phyloP scores from a whole-genome alignment of 23 tunicate species.

The Ascidia mentula region DNA sequence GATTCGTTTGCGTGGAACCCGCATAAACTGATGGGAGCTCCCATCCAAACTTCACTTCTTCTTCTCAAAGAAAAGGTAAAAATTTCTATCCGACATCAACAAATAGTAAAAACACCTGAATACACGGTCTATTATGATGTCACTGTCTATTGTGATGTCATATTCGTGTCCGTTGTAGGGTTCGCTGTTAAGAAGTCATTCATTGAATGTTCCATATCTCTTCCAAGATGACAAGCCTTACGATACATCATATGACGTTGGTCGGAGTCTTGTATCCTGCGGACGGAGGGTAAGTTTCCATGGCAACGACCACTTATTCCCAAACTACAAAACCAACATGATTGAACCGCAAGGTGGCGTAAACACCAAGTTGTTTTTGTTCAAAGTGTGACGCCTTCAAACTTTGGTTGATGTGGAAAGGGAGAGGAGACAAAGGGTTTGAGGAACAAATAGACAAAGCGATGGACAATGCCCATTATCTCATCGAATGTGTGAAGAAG shows the following conservation, averaged over 20 bases:
- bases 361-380: neutral
- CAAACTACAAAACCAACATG: neutral
- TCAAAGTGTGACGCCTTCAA: conserved; percentile 65
- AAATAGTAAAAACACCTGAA: neutral
- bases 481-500: conserved; percentile 38
- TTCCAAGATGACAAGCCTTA: conserved; percentile 96
- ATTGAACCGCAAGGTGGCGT: neutral
- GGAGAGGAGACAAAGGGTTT: conserved; percentile 66
- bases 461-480: conserved; percentile 56
- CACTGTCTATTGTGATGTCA: neutral
- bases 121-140: neutral
- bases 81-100: neutral
- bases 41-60: conserved; percentile 73
- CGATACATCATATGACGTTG: conserved; percentile 76
- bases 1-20: conserved; percentile 97
- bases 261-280: conserved; percentile 65
- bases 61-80: conserved; percentile 68
- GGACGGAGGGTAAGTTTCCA: conserved; percentile 43
- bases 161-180: conserved; percentile 17
- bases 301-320: neutral
- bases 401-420: conserved; percentile 91
- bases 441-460: conserved; percentile 66
- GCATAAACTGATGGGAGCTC: conserved; percentile 78
- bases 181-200: conserved; percentile 38
- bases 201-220: conserved; percentile 61